These are phyloP conservation scores for Caerostris extrusa DNA, from an alignment of 1,140 invertebrate genomes.

Conservation along the genomic window DNA sequence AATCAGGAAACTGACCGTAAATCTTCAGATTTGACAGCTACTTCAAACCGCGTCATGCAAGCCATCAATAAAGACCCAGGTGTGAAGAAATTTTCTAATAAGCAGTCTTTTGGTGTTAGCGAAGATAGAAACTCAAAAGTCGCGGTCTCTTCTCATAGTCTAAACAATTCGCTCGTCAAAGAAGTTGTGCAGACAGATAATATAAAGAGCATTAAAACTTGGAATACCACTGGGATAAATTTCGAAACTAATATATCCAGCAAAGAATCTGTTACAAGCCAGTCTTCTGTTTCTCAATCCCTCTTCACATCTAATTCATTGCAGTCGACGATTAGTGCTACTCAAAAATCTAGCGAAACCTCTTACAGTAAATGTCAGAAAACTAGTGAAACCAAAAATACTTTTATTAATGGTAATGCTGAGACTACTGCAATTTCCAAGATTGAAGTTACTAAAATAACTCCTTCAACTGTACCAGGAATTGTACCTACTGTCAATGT, in stretches of 20 bases:
- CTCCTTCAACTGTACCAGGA: constrained; percentile 37
- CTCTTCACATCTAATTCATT: neutral
- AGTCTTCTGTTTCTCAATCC: constrained; percentile 46
- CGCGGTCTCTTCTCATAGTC: neutral
- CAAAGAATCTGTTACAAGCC: neutral
- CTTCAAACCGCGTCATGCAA: constrained; percentile 47
- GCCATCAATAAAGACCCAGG: constrained; percentile 18
- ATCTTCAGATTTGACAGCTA: constrained; percentile 44
- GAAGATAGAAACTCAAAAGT: neutral
- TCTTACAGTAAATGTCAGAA: neutral
- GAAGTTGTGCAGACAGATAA: neutral
- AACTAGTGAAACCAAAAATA: constrained; percentile 22
- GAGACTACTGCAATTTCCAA: constrained; percentile 39
- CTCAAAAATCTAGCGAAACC: neutral
- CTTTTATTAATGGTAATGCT: constrained; percentile 14
- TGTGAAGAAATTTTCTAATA: constrained; percentile 12
- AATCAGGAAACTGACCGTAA: constrained; percentile 69
- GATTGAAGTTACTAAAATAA: constrained; percentile 64
- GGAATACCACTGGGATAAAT: neutral
- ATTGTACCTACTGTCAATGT: constrained; percentile 67
- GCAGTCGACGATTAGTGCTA: neutral
- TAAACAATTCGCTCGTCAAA: neutral
- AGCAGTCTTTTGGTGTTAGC: neutral
- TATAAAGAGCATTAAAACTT: neutral
- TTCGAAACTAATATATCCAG: neutral